Percentiles rank a stretch among this genome's conserved stretches.
These are phyloP conservation scores for Nebria ingens DNA, from an alignment of 1,140 invertebrate genomes.

Conservation along the genomic window DNA sequence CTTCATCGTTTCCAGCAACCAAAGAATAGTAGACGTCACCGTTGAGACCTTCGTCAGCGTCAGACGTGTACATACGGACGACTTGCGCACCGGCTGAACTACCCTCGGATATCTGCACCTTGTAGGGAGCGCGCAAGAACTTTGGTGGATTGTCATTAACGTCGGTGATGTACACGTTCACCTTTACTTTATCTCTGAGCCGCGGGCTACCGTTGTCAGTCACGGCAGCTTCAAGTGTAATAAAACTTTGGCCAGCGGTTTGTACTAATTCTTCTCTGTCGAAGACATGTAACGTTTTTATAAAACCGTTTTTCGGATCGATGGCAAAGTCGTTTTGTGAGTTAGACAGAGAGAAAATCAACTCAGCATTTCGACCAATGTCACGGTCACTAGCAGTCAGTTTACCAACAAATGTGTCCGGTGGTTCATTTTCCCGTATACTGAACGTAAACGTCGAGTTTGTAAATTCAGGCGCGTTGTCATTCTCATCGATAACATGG, in stretches of 20 bases:
- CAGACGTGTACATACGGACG: constrained; percentile 73
- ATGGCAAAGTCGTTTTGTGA: constrained; percentile 77
- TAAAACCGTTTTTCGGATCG: constrained; percentile 83
- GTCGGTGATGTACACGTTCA: constrained; percentile 79
- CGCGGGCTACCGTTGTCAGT: constrained; percentile 76
- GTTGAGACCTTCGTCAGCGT: constrained; percentile 83
- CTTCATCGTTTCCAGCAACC: constrained; percentile 66
- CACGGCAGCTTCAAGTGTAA: constrained; percentile 75
- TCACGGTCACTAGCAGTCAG: constrained; percentile 82
- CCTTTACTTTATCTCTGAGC: constrained; percentile 75
- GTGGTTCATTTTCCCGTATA: constrained; percentile 78
- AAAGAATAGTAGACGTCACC: constrained; percentile 83
- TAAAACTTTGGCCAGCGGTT: constrained; percentile 61
- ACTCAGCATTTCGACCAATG: constrained; percentile 81
- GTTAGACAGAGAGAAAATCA: constrained; percentile 71
- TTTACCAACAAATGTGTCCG: constrained; percentile 83
- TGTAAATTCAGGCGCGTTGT: constrained; percentile 82
- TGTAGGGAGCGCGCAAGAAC: constrained; percentile 73
- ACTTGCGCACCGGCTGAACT: constrained; percentile 66
- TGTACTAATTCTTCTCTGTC: constrained; percentile 76
- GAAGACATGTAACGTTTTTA: constrained; percentile 73
- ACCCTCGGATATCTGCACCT: constrained; percentile 75
- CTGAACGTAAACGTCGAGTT: constrained; percentile 77
- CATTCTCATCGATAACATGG: constrained; percentile 91
- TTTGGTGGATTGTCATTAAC: constrained; percentile 88